Evolutionary conservation across 2,113 vertebrate species (phyloP).

Genomic region (Illadopsis cleaveri): DNA sequence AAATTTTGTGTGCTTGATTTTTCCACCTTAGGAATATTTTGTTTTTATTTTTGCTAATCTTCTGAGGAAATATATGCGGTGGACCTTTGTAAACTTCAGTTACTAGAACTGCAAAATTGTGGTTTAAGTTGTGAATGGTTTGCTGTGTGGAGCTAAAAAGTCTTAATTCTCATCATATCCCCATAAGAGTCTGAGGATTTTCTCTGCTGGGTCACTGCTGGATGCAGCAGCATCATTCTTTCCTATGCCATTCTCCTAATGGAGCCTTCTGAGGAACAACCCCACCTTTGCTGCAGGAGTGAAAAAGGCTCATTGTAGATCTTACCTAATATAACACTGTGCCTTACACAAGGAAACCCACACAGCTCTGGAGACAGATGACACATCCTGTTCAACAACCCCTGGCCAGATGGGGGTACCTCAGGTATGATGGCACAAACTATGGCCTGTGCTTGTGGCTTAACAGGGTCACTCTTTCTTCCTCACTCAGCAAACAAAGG

Average conservation of each 20-base stretch:
- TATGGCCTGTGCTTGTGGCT: neutral
- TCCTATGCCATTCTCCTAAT: neutral
- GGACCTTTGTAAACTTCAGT: neutral
- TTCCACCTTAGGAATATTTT: neutral
- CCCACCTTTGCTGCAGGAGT: slow-evolving; percentile 13
- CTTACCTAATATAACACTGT: neutral
- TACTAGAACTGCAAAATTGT: slow-evolving; percentile 18
- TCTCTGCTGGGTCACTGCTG: neutral
- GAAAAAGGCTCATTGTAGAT: slow-evolving; percentile 13
- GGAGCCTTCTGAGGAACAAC: neutral
- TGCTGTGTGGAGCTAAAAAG: slow-evolving; percentile 18
- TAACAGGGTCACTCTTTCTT: neutral
- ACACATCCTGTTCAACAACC: neutral
- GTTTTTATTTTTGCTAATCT: neutral
- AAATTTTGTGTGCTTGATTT: neutral
- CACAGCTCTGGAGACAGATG: neutral
- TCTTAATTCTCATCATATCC: neutral
- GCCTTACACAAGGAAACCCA: slow-evolving; percentile 13
- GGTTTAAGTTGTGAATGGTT: slow-evolving; percentile 19
- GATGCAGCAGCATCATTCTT: neutral
- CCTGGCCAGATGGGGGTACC: neutral
- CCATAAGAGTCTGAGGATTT: slow-evolving; percentile 5
- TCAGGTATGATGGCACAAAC: neutral
- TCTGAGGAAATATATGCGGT: neutral
- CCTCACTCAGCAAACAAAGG: neutral